These are phyloP conservation scores for Gyrodactylus bullatarudis DNA, from an alignment of 1,140 invertebrate genomes.

Conservation along the genomic window DNA sequence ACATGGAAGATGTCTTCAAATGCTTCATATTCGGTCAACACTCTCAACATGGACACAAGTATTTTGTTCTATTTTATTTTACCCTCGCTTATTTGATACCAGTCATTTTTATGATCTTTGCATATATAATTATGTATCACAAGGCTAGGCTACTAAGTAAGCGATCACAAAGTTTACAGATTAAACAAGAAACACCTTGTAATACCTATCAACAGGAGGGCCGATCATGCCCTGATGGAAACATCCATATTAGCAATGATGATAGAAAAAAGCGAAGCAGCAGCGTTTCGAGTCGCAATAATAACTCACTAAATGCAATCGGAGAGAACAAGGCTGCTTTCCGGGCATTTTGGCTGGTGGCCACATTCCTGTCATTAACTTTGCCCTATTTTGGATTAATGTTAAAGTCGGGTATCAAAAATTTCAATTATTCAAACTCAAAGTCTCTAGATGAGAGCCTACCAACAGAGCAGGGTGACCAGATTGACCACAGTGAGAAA, in stretches of 20 bases:
- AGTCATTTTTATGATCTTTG: not conserved
- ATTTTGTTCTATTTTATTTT: not conserved
- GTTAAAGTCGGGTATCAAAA: not conserved
- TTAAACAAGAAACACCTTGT: too few species aligned
- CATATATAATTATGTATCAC: not conserved
- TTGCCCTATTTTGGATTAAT: not conserved
- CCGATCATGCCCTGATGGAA: too few species aligned
- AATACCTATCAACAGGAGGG: too few species aligned
- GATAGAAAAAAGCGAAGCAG: too few species aligned
- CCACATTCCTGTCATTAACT: not conserved
- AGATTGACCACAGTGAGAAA: not conserved
- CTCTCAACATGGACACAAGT: not conserved
- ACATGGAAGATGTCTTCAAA: not conserved
- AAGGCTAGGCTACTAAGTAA: not conserved
- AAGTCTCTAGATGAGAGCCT: too few species aligned
- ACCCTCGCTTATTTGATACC: not conserved
- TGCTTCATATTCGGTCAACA: not conserved
- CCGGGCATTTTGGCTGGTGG: not conserved
- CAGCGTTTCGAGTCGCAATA: too few species aligned
- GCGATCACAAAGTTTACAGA: too few species aligned
- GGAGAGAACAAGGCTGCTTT: not conserved
- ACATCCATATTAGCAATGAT: not conserved
- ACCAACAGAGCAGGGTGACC: not conserved
- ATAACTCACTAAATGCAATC: not conserved
- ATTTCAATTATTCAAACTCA: not conserved